Evolutionary conservation across 2,888 invertebrate species (phyloP).

Genomic region (Beris morrisii): DNA sequence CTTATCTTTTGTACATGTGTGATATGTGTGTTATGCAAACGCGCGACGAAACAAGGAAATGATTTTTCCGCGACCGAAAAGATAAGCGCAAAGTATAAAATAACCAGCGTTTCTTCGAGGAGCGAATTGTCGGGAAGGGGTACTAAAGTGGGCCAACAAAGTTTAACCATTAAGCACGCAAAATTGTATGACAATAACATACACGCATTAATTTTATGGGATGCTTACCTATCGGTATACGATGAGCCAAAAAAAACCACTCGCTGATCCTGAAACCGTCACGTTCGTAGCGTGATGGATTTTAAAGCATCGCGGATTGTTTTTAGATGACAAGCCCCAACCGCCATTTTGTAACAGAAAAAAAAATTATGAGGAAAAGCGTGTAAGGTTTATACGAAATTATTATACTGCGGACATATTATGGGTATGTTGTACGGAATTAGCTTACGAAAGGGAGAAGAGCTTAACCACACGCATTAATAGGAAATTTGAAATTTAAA

Average conservation of each 20-base stretch:
- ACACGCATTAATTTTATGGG: slow-evolving; percentile 19
- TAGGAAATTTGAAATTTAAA: too few species aligned
- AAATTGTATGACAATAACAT: slow-evolving; percentile 33
- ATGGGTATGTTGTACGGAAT: background rate
- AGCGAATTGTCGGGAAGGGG: too few species aligned
- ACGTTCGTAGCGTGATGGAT: slow-evolving; percentile 1
- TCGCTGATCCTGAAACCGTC: too few species aligned
- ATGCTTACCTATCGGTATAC: too few species aligned
- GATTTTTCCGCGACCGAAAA: slow-evolving; percentile 12
- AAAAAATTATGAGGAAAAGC: slow-evolving; percentile 1
- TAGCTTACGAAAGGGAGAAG: too few species aligned
- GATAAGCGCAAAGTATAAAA: slow-evolving; percentile 25
- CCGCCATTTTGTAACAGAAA: background rate
- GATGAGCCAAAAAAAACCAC: background rate
- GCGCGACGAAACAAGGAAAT: slow-evolving; percentile 1
- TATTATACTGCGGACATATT: slow-evolving; percentile 11
- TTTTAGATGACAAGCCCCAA: too few species aligned
- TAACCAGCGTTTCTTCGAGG: background rate
- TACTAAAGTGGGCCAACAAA: slow-evolving; percentile 18
- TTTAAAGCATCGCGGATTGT: background rate
- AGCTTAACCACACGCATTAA: too few species aligned
- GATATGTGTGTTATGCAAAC: background rate
- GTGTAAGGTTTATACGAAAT: slow-evolving; percentile 1
- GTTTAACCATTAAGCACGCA: slow-evolving; percentile 35
- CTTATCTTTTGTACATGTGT: slow-evolving; percentile 18